A percentile compares a stretch with the other conserved stretches of the same genome.
These are phyloP conservation scores for Paracanthobrama guichenoti DNA, from an alignment of 2,113 vertebrate genomes.

Conservation along the genomic window DNA sequence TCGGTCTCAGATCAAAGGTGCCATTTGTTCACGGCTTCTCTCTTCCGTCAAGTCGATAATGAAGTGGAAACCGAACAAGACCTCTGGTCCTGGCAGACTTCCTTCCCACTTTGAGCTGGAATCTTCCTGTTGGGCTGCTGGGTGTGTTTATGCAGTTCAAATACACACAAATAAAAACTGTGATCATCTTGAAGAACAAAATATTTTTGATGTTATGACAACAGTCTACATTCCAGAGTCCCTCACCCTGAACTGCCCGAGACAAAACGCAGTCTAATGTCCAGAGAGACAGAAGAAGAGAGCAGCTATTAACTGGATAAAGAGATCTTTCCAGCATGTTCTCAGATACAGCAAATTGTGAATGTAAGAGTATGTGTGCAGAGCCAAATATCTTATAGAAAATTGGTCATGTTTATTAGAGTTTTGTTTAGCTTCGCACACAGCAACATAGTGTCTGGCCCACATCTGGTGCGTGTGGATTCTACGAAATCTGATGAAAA, in stretches of 20 bases:
- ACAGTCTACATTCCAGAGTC: constrained; percentile 29
- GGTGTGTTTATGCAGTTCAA: constrained; percentile 44
- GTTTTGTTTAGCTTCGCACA: too few species aligned
- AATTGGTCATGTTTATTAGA: too few species aligned
- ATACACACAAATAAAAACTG: constrained; percentile 37
- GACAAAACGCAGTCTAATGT: neutral
- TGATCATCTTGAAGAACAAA: constrained; percentile 7
- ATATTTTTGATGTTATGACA: constrained; percentile 15
- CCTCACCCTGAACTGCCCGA: neutral
- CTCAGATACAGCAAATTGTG: constrained; percentile 8
- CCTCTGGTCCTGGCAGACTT: constrained; percentile 31
- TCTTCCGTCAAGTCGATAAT: constrained; percentile 64
- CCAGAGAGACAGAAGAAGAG: neutral
- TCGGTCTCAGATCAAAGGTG: constrained; percentile 5
- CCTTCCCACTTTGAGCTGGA: constrained; percentile 46
- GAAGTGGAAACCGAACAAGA: constrained; percentile 57
- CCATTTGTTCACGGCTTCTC: constrained; percentile 14
- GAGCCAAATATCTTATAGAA: neutral
- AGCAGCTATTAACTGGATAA: neutral
- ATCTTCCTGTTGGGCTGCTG: constrained; percentile 29
- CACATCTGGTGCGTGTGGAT: too few species aligned
- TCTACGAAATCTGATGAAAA: too few species aligned
- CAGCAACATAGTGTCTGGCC: too few species aligned
- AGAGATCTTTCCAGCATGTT: neutral
- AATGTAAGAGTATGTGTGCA: constrained; percentile 10